Conservation (phyloP, 2,113 vertebrate species). For the Anolis sagrei region DNA sequence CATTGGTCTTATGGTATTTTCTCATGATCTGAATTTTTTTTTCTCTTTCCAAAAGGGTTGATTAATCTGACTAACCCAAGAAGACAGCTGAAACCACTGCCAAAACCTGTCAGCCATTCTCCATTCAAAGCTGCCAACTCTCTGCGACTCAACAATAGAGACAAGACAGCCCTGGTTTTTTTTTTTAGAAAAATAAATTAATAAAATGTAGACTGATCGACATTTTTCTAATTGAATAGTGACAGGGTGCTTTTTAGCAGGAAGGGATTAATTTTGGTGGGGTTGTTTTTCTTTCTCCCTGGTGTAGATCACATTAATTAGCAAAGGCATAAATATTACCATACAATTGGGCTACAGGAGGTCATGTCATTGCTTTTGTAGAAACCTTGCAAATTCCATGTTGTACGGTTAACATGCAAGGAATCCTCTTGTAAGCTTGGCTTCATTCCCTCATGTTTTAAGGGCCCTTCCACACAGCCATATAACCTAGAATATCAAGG, state of each 20-base stretch:
- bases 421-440: not conserved
- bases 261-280: slow-evolving; percentile 22
- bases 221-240: slow-evolving; percentile 51
- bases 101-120: slow-evolving; percentile 69
- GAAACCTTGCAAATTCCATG: not conserved
- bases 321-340: not conserved
- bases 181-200: slow-evolving; percentile 25
- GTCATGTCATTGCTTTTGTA: not conserved
- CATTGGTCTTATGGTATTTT: slow-evolving; percentile 64
- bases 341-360: not conserved
- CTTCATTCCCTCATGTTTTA: too few relatives aligned
- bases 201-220: slow-evolving; percentile 50
- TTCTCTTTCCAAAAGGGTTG: slow-evolving; percentile 70
- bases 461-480: too few relatives aligned
- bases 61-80: slow-evolving; percentile 75
- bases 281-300: slow-evolving; percentile 7
- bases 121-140: slow-evolving; percentile 69
- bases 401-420: not conserved
- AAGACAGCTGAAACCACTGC: slow-evolving; percentile 72
- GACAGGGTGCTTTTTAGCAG: slow-evolving; percentile 32
- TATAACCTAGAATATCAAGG: too few relatives aligned
- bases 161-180: slow-evolving; percentile 42
- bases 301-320: accelerated
- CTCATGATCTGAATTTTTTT: slow-evolving; percentile 54
- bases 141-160: slow-evolving; percentile 48